Base-by-base conservation (phyloP, 1,140 invertebrate species). In the Cydia strobilella region DNA sequence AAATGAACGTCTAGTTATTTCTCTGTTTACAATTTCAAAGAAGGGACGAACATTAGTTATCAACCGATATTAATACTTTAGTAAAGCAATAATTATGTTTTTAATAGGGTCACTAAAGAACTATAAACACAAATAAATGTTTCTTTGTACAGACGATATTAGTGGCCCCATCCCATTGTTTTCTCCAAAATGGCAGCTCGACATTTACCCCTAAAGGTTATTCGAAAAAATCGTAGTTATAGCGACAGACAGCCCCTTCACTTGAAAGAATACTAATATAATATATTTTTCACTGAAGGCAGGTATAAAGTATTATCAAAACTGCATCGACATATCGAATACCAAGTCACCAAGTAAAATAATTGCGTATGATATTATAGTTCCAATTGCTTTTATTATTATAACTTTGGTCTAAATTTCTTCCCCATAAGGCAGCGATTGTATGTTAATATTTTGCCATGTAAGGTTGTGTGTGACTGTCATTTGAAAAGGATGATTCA, bases 181-280 rank as follows among this genome's bases (percentile, higher is more conserved):
- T 72, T 59, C 63, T 42, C 74, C 31, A 76, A 45, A 80, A 78
- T 80, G 78, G 48, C 77, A 77, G 23, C 72, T 72, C 75, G 79
- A 72, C 74, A 78, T 80, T 80, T 80, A 39, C 62, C 62, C 15
- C 72, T 39, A 79, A 79, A 79, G 78, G 78, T 79, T 74, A 48
- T 74, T 71, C 31, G 72, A 76, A 35, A 75, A 63, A 74, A 59
- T 39, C 12, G 12, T 13, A 45, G 42, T 45, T 15, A 20, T 51
- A 45, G 54, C 74, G 74, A 51, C 7, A 18, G 74, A 51, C 7
- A 18, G 15, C n/a, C 48, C 10, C 10, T 3, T 51, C 2, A 51
- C 15, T 51, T 0, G 15, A 51, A 18, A 12, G 4, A n/a, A 18
- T 51, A 51, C 15, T 51, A 51, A 1, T n/a, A 5, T 12, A 13